Percentiles rank a stretch among this genome's conserved stretches.
phyloP scores from a whole-genome alignment of 2,888 invertebrate species.

The Limnephilus rhombicus region DNA sequence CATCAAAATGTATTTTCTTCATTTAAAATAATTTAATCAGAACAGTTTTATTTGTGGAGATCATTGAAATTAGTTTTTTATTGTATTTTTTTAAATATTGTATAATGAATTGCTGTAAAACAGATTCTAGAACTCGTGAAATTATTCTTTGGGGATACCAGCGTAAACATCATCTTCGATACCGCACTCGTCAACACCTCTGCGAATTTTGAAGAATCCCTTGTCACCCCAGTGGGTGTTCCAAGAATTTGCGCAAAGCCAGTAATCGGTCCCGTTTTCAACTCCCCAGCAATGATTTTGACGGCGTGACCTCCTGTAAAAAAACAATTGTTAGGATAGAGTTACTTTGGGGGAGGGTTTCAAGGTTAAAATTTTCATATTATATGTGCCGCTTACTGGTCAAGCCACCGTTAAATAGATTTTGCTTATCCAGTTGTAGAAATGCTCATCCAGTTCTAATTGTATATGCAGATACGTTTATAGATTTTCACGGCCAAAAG shows the following conservation, averaged over 20 bases:
- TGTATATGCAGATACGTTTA: too few species aligned
- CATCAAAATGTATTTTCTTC: too few species aligned
- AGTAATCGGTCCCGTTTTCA: slow-evolving; percentile 81
- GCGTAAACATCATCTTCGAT: slow-evolving; percentile 84
- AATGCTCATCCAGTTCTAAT: too few species aligned
- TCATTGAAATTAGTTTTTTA: too few species aligned
- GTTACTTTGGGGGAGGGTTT: too few species aligned
- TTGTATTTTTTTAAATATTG: too few species aligned
- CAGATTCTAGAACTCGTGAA: not conserved
- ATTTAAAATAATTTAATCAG: too few species aligned
- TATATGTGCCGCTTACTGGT: too few species aligned
- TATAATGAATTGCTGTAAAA: not conserved
- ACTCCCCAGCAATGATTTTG: slow-evolving; percentile 85
- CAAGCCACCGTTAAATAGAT: too few species aligned
- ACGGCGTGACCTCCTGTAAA: slow-evolving; percentile 87
- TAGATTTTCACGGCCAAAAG: too few species aligned
- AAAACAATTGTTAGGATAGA: not conserved
- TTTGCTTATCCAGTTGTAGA: too few species aligned
- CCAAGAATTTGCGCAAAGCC: slow-evolving; percentile 96
- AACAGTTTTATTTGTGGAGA: too few species aligned
- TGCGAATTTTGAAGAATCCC: slow-evolving; percentile 91
- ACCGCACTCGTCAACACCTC: slow-evolving; percentile 88
- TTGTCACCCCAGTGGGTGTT: slow-evolving; percentile 95
- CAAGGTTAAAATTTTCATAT: not conserved
- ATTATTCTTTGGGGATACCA: slow-evolving; percentile 78